A percentile compares a stretch with the other conserved stretches of the same genome.
Evolutionary conservation across 2,888 invertebrate genomes (phyloP).

Genomic region (Netelia virgata): DNA sequence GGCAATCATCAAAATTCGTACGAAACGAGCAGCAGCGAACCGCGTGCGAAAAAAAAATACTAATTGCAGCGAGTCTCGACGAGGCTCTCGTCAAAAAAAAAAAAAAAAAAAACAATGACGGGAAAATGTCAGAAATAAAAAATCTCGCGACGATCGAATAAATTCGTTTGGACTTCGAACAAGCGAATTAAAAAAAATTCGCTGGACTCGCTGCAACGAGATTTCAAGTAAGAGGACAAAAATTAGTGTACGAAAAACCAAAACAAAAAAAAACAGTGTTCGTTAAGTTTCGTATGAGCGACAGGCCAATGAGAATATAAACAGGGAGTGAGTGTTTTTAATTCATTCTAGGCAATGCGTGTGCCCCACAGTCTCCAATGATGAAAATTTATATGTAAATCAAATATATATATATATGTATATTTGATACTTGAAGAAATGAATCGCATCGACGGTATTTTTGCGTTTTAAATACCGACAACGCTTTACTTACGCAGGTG

Average conservation of each 20-base stretch:
- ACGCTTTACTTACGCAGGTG: slow-evolving; percentile 91
- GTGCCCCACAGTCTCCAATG: slow-evolving; percentile 2
- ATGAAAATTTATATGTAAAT: slow-evolving; percentile 11
- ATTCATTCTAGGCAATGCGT: slow-evolving; percentile 43
- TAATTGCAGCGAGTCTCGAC: slow-evolving; percentile 67
- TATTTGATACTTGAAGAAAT: background rate
- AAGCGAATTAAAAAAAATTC: no score
- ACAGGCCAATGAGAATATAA: slow-evolving; percentile 58
- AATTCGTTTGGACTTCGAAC: no score
- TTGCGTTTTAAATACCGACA: slow-evolving; percentile 39
- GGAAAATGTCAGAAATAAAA: background rate
- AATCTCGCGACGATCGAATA: background rate
- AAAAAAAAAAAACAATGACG: background rate
- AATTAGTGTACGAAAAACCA: slow-evolving; percentile 8
- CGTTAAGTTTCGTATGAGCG: slow-evolving; percentile 51
- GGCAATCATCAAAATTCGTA: slow-evolving; percentile 41
- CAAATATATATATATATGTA: background rate
- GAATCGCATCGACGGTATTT: slow-evolving; percentile 16
- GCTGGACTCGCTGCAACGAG: slow-evolving; percentile 59
- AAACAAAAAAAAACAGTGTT: slow-evolving; percentile 17
- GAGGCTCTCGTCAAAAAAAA: background rate
- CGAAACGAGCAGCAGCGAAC: slow-evolving; percentile 69
- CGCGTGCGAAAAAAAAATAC: slow-evolving; percentile 69
- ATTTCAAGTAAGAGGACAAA: slow-evolving; percentile 14
- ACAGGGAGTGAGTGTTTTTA: slow-evolving; percentile 48